Conservation (phyloP, 1,140 invertebrate species). For the Lineus longissimus region DNA sequence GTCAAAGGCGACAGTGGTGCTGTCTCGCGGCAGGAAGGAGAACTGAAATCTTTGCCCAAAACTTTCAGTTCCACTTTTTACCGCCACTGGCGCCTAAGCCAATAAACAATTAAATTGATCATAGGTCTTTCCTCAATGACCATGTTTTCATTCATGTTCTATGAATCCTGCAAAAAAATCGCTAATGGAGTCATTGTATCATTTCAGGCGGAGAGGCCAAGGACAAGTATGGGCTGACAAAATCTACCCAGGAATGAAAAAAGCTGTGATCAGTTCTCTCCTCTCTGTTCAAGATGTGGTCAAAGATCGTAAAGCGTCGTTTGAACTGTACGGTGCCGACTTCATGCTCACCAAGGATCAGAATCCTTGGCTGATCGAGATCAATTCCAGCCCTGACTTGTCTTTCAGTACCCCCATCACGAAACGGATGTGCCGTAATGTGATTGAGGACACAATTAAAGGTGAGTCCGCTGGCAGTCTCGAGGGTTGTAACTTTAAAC, state of each 20-base stretch:
- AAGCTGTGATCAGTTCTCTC: slow-evolving; percentile 80
- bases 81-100: no score
- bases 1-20: no score
- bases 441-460: slow-evolving; percentile 88
- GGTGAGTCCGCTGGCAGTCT: slow-evolving; percentile 66
- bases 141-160: no score
- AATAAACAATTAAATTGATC: no score
- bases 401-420: slow-evolving; percentile 84
- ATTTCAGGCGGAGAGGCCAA: slow-evolving; percentile 29
- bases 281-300: slow-evolving; percentile 76
- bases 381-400: slow-evolving; percentile 89
- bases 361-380: slow-evolving; percentile 88
- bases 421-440: slow-evolving; percentile 76
- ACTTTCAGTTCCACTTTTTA: no score
- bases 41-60: no score
- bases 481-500: no score
- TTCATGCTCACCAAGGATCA: slow-evolving; percentile 87
- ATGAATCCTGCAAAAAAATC: no score
- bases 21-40: no score
- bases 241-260: slow-evolving; percentile 86
- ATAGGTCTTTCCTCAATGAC: no score
- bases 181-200: slow-evolving; percentile 1
- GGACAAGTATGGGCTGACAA: slow-evolving; percentile 51
- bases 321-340: slow-evolving; percentile 90
- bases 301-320: slow-evolving; percentile 74